These are phyloP conservation scores for Pipistrellus pygmaeus DNA, from an alignment of 2,797 vertebrate genomes.

Conservation along the genomic window DNA sequence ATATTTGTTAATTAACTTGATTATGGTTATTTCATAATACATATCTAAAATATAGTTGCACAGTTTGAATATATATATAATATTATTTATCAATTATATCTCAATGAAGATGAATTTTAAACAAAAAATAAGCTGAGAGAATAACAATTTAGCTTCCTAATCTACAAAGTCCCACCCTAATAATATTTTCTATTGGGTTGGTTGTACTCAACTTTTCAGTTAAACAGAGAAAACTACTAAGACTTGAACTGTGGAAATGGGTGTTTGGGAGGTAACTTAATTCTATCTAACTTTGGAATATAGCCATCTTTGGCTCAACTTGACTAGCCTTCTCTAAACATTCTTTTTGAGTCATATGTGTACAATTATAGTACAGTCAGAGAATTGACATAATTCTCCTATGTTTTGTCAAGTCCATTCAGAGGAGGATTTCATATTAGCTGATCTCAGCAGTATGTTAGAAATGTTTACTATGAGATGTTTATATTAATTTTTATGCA, in stretches of 20 bases:
- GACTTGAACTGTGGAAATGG: not conserved
- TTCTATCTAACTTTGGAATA: not conserved
- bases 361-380: not conserved
- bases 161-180: not conserved
- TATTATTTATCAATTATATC: not conserved
- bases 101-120: not conserved
- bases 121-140: not conserved
- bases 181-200: not conserved
- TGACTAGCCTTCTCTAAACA: not conserved
- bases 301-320: not conserved
- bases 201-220: not conserved
- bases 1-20: not conserved
- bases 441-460: not conserved
- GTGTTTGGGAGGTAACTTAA: not conserved
- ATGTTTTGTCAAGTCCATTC: not conserved
- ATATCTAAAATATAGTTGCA: not conserved
- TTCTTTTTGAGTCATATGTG: not conserved
- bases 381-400: not conserved
- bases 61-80: not conserved
- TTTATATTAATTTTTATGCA: not conserved
- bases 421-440: constrained; percentile 10
- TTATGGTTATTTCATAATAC: not conserved
- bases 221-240: not conserved
- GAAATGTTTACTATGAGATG: not conserved
- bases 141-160: not conserved